phyloP scores from a whole-genome alignment of 2,113 vertebrate species.

The Carassius gibelio region DNA sequence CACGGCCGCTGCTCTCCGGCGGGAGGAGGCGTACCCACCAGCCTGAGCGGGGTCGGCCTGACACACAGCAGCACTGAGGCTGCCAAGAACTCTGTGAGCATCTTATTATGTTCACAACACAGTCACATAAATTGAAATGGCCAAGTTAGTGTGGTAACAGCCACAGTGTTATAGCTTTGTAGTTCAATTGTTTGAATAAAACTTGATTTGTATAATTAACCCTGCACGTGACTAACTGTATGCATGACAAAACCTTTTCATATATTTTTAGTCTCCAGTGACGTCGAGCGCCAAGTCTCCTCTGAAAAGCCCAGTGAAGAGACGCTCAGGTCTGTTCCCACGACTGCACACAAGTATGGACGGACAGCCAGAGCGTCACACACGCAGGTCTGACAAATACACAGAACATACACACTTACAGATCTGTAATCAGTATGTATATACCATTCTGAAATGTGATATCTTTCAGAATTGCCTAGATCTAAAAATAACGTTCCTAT shows the following conservation, averaged over 20 bases:
- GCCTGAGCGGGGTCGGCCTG: constrained; percentile 87
- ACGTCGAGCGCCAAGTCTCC: constrained; percentile 73
- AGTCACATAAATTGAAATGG: background rate
- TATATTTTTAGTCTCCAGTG: constrained; percentile 30
- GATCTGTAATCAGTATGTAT: too few species aligned
- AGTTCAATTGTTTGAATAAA: background rate
- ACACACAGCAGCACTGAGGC: constrained; percentile 80
- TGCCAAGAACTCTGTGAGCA: constrained; percentile 71
- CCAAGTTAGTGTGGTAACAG: background rate
- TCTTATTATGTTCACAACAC: background rate
- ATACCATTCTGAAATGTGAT: too few species aligned
- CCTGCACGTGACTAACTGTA: background rate
- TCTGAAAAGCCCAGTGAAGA: constrained; percentile 87
- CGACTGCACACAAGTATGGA: constrained; percentile 86
- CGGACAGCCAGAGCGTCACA: constrained; percentile 81
- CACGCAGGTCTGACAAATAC: constrained; percentile 76
- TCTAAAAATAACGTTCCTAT: background rate
- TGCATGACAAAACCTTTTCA: background rate
- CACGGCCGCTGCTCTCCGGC: constrained; percentile 61
- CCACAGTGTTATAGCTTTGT: background rate
- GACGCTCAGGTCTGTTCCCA: constrained; percentile 89
- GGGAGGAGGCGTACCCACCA: constrained; percentile 78
- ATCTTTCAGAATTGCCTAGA: too few species aligned
- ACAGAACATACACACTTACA: too few species aligned
- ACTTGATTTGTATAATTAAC: background rate